Percentiles rank a stretch among this genome's conserved stretches.
Evolutionary conservation across 2,113 vertebrate genomes (phyloP).

Genomic region (Thryonomys swinderianus): DNA sequence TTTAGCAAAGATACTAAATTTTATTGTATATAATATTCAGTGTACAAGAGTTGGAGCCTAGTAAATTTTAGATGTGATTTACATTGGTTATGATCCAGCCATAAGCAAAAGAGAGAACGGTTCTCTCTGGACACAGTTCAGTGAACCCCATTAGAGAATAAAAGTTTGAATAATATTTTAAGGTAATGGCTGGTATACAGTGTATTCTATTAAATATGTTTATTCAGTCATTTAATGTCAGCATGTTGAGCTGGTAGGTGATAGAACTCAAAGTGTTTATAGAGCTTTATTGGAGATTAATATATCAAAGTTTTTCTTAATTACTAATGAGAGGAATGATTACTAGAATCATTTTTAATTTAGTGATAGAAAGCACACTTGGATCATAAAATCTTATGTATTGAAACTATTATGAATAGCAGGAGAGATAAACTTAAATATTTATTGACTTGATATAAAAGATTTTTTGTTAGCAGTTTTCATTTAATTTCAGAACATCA

Average conservation of each 20-base stretch:
- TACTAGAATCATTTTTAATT: constrained; percentile 12
- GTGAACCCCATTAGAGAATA: background rate
- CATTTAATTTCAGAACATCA: background rate
- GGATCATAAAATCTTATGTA: background rate
- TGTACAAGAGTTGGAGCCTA: background rate
- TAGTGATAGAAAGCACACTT: constrained; percentile 34
- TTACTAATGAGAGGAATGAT: background rate
- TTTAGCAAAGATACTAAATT: constrained; percentile 55
- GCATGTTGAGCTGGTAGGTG: background rate
- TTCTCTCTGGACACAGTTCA: constrained; percentile 22
- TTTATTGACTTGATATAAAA: constrained; percentile 49
- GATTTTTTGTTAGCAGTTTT: constrained; percentile 15
- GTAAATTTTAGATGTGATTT: constrained; percentile 18
- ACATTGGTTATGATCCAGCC: background rate
- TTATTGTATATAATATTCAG: constrained; percentile 11
- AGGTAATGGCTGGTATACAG: background rate
- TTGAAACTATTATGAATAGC: constrained; percentile 51
- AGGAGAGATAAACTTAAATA: background rate
- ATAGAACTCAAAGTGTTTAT: constrained; percentile 49
- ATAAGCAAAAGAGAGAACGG: constrained; percentile 35
- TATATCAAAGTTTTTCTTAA: constrained; percentile 1
- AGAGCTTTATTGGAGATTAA: constrained; percentile 42
- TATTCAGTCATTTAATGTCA: background rate
- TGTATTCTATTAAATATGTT: constrained; percentile 30
- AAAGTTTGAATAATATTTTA: background rate